These are phyloP conservation scores for Caenorhabditis sp. DNA, from an alignment of 2,888 invertebrate genomes.

Conservation along the genomic window DNA sequence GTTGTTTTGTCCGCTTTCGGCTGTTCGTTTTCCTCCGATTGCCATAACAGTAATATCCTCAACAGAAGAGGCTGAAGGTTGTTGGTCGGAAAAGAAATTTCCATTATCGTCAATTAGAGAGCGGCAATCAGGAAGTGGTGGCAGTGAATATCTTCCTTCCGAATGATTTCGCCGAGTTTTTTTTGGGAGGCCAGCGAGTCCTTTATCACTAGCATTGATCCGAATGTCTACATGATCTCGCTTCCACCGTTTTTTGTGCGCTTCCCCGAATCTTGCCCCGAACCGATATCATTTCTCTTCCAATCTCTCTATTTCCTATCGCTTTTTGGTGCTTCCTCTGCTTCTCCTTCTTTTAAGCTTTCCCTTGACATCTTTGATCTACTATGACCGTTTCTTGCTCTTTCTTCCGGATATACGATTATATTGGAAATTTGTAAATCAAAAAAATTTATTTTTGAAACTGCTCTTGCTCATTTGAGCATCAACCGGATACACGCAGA, in stretches of 20 bases:
- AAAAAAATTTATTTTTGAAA: conserved; percentile 37
- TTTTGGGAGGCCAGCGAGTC: conserved; percentile 38
- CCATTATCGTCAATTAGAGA: conserved; percentile 50
- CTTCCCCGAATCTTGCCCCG: conserved; percentile 12
- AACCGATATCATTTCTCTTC: conserved; percentile 32
- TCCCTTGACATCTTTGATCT: conserved; percentile 7
- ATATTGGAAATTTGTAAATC: too few species aligned
- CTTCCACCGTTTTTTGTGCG: conserved; percentile 45
- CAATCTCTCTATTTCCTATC: conserved; percentile 17
- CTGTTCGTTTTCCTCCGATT: conserved; percentile 10
- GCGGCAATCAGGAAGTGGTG: conserved; percentile 55
- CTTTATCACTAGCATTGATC: conserved; percentile 41
- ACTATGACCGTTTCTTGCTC: conserved; percentile 27
- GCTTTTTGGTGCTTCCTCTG: conserved; percentile 38
- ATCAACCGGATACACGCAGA: conserved; percentile 46
- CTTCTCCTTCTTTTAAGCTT: not conserved
- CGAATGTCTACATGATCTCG: conserved; percentile 39
- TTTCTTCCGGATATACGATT: conserved; percentile 29
- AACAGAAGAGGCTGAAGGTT: conserved; percentile 43
- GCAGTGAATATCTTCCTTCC: conserved; percentile 33
- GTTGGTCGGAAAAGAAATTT: conserved; percentile 30
- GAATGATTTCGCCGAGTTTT: conserved; percentile 49
- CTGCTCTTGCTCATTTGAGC: conserved; percentile 20
- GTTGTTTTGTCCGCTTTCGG: conserved; percentile 16
- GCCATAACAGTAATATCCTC: conserved; percentile 54